phyloP scores from a whole-genome alignment of 2,888 invertebrate species.

The Nomada fucata region DNA sequence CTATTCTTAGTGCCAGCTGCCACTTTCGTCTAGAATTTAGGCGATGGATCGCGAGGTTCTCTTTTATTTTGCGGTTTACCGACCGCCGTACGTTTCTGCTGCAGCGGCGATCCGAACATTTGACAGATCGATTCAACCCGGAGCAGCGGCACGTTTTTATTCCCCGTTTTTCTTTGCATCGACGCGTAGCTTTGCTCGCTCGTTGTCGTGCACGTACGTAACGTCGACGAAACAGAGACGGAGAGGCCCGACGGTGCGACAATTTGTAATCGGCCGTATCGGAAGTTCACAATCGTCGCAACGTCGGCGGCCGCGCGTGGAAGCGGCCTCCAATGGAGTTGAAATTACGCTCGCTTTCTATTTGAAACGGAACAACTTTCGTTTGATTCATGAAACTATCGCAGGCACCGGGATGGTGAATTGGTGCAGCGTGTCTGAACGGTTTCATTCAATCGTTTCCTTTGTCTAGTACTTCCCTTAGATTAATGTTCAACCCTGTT shows the following conservation, averaged over 20 bases:
- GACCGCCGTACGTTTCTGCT: not conserved
- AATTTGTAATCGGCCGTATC: constrained; percentile 56
- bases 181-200: not conserved
- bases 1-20: constrained; percentile 21
- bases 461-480: constrained; percentile 1
- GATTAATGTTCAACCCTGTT: not conserved
- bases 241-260: constrained; percentile 29
- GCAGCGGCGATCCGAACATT: not conserved
- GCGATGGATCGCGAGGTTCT: constrained; percentile 22
- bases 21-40: constrained; percentile 9
- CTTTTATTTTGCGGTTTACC: constrained; percentile 16
- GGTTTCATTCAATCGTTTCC: not conserved
- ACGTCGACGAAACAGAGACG: constrained; percentile 1
- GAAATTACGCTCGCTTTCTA: constrained; percentile 30
- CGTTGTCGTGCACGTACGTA: constrained; percentile 5
- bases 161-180: not conserved
- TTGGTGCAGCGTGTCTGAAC: not conserved
- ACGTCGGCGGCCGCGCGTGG: constrained; percentile 34
- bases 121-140: constrained; percentile 17
- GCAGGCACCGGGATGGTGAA: not conserved
- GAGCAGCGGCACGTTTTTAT: not conserved
- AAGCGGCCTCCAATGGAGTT: constrained; percentile 43
- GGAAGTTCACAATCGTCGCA: constrained; percentile 57
- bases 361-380: constrained; percentile 13
- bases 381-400: constrained; percentile 17